Evolutionary conservation across 2,797 vertebrate genomes (phyloP), one percentile per base, ranked within the genome.

Genomic region (Lepilemur septentrionalis): DNA sequence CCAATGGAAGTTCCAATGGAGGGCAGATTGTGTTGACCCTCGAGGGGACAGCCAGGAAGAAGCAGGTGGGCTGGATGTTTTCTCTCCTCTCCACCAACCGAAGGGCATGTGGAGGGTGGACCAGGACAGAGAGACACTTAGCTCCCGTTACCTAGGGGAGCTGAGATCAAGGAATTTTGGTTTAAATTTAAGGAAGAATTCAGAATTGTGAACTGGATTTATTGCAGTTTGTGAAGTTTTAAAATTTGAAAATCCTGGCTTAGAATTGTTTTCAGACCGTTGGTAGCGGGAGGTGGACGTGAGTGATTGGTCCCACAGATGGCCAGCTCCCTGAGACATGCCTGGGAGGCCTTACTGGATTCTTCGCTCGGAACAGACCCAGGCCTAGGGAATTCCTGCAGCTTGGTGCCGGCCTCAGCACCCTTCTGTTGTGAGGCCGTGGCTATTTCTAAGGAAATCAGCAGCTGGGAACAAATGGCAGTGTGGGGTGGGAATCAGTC

Each of bases 31-130:
- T 70, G 38, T 59, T 72, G 94, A 46, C 61, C n/a, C 57, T 73
- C 38, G 55, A 89, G 61, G 55, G 83, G 52, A 41, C 59, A 61
- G n/a, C 52, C 50, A 46, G 83, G 75, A 55, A 63, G 86, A 91
- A 93, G 83, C 85, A 92, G 92, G 46, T 79, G 82, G 94, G n/a
- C 82, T 92, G 91, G 67, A 43, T 69, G 30, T 93, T 87, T 89
- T 65, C 61, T 86, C 38, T 13, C 23, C 17, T 89, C 25, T 46
- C 22, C 20, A 3, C 32, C 25, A 32, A 35, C 25, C 5, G 4
- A 17, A 52, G 61, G 48, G 32, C 35, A 55, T 57, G 80, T 48
- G 72, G 48, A 84, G 25, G 38, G 30, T 76, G 63, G 83, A 30
- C 72, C 7, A 43, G 28, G 91, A 22, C 14, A 22, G 38, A 67